Base-by-base conservation (phyloP, 2,797 vertebrate genomes). In the Xiphophorus birchmanni region DNA sequence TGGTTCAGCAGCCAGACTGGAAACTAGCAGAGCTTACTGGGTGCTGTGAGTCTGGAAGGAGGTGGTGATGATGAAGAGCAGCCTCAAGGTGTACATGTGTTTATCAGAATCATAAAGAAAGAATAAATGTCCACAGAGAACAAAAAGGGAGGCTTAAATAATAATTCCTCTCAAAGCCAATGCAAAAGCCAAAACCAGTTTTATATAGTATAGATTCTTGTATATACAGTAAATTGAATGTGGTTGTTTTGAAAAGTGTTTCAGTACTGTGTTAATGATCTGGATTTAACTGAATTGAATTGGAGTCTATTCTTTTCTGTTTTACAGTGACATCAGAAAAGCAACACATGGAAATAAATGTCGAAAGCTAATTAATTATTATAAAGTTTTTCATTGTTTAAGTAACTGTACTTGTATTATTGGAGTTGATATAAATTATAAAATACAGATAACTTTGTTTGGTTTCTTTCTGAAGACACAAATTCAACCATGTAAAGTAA, bases 1-100 rank as follows among this genome's bases (percentile, higher is more conserved):
- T 99, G 97, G 97, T 97, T 99, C 82, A 5, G 0, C 23, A 86
- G 82, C 18, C 73, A 92, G 72, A 79, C 26, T 26, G 2, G 7
- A 75, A 60, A 1, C 69, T 18, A 45, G n/a, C 65, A 21, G 32
- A 9, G 13, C 58, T 54, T 11, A 44, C 3, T 37, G 2, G 37
- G 21, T 2, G 23, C 40, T 5, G 37, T 21, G 2, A 40, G 79
- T 75, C 13, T 6, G 44, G 56, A 5, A 63, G 35, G 5, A n/a
- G 74, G 42, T 10, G 69, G 4, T 15, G 44, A 26, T 72, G 44
- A 48, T 29, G 32, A n/a, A 63, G 29, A 40, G 18, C 29, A 47
- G 45, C 29, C 12, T 37, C 4, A 23, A 54, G 32, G 35, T 74
- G 32, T 7, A 40, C 48, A 26, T 10, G 35, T 40, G 63, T 65